Evolutionary conservation across 2,797 vertebrate genomes (phyloP).

Genomic region (Alosa sapidissima): DNA sequence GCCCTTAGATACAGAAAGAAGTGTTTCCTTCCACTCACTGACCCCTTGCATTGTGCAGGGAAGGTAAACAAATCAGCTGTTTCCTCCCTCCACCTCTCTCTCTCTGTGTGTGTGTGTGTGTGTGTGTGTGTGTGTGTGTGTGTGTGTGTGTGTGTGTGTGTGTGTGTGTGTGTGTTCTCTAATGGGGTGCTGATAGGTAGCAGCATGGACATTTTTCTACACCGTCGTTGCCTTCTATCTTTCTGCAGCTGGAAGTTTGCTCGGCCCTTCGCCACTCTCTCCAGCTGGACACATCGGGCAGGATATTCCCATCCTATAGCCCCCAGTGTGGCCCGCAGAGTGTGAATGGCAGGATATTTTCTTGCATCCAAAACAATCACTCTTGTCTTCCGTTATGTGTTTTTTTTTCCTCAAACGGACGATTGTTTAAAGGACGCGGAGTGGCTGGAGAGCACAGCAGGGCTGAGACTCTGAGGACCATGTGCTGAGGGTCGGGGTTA

Average conservation of each 20-base stretch:
- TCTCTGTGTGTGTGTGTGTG: not conserved
- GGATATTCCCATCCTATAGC: not conserved
- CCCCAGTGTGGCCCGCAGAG: not conserved
- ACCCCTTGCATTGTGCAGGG: constrained; percentile 56
- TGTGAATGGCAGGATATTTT: constrained; percentile 28
- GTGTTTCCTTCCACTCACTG: constrained; percentile 77
- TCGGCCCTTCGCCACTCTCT: not conserved
- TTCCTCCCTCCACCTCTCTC: constrained; percentile 52
- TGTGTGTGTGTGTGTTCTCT: not conserved
- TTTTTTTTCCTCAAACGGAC: not conserved
- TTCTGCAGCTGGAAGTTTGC: not conserved
- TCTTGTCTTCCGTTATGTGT: constrained; percentile 20
- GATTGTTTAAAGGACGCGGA: not conserved
- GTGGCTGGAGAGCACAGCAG: not conserved
- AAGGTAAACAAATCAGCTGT: constrained; percentile 58
- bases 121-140: too few relatives aligned
- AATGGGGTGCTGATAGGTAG: constrained; percentile 20
- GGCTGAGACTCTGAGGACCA: not conserved
- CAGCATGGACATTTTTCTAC: constrained; percentile 14
- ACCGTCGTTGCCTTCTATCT: not conserved
- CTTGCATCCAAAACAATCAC: constrained; percentile 33
- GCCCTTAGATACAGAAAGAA: constrained; percentile 71
- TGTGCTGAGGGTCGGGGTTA: not conserved
- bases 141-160: not conserved
- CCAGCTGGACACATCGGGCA: not conserved